Conservation (phyloP, 2,113 vertebrate genomes). For the Coptodon bakossiorum region DNA sequence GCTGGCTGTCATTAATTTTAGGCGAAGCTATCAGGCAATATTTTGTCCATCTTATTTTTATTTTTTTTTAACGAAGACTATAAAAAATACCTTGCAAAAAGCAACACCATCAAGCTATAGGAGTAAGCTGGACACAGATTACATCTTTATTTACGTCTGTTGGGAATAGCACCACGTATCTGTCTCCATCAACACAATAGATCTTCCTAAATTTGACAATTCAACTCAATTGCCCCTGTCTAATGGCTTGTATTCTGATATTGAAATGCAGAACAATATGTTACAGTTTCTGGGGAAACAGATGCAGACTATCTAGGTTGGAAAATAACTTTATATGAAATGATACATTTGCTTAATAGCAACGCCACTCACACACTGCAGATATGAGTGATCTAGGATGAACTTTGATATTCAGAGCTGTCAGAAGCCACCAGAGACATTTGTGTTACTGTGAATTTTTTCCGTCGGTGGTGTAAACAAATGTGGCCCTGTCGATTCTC, state of each 20-base stretch:
- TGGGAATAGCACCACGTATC: background rate
- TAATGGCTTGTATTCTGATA: constrained; percentile 39
- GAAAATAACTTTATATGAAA: constrained; percentile 23
- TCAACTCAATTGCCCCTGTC: constrained; percentile 46
- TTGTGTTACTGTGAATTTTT: background rate
- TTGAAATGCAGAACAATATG: constrained; percentile 38
- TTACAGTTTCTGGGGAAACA: background rate
- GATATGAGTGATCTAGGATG: background rate
- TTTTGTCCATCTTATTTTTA: background rate
- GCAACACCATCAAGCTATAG: background rate
- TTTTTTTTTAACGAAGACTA: background rate
- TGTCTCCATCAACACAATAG: constrained; percentile 15
- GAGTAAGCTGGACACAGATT: constrained; percentile 9
- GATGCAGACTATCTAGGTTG: background rate
- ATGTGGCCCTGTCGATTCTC: background rate
- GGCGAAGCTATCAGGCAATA: background rate
- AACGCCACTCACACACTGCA: background rate
- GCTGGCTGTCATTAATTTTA: background rate
- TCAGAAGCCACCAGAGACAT: background rate
- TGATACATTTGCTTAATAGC: constrained; percentile 10
- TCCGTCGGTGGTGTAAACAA: constrained; percentile 14
- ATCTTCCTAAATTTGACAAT: constrained; percentile 53
- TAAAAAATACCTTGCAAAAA: background rate
- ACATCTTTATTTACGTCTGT: background rate
- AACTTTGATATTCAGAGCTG: constrained; percentile 29